Evolutionary conservation across 2,113 vertebrate genomes (phyloP).

Genomic region (Malurus melanocephalus): DNA sequence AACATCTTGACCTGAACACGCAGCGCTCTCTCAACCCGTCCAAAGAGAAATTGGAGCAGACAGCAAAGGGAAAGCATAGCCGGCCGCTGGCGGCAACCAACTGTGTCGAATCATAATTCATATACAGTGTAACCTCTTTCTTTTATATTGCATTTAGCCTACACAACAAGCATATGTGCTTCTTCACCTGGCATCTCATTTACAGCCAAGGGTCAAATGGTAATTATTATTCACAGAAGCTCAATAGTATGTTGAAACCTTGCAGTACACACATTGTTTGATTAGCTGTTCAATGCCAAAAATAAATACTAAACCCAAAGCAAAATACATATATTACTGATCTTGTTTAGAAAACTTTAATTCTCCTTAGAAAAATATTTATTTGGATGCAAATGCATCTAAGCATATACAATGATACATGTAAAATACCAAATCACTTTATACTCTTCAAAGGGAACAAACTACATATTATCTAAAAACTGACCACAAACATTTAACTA

Average conservation of each 20-base stretch:
- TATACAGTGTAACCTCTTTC: slow-evolving; percentile 68
- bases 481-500: neutral
- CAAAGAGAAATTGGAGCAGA: slow-evolving; percentile 79
- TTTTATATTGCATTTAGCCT: slow-evolving; percentile 68
- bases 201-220: slow-evolving; percentile 70
- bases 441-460: neutral
- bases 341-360: neutral
- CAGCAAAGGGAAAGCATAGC: slow-evolving; percentile 76
- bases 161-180: slow-evolving; percentile 61
- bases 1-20: slow-evolving; percentile 79
- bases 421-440: neutral
- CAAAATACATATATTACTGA: neutral
- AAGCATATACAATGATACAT: neutral
- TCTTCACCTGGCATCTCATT: slow-evolving; percentile 76
- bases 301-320: neutral
- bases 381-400: neutral
- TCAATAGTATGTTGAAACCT: slow-evolving; percentile 24
- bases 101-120: slow-evolving; percentile 79
- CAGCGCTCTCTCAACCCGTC: slow-evolving; percentile 66
- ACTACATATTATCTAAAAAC: neutral
- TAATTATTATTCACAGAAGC: slow-evolving; percentile 66
- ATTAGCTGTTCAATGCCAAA: slow-evolving; percentile 46
- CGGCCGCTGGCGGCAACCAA: slow-evolving; percentile 69
- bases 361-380: neutral
- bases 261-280: neutral